Evolutionary conservation across 2,797 vertebrate species (phyloP).

Genomic region (Hybognathus amarus): DNA sequence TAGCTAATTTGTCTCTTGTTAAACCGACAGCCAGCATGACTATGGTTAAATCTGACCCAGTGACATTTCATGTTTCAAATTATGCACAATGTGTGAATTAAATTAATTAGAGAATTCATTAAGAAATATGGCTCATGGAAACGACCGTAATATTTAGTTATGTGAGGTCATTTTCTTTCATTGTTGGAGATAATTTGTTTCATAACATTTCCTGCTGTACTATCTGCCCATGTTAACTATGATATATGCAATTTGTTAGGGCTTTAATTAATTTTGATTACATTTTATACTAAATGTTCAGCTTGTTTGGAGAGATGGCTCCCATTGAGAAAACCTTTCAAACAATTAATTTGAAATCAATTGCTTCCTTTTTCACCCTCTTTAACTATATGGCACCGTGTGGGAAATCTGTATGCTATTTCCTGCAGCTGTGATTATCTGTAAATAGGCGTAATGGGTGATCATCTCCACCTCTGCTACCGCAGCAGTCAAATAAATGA

Average conservation of each 20-base stretch:
- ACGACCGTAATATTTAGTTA: slow-evolving; percentile 86
- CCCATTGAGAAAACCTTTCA: slow-evolving; percentile 88
- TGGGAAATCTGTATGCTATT: slow-evolving; percentile 68
- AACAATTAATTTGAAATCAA: slow-evolving; percentile 84
- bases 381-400: slow-evolving; percentile 70
- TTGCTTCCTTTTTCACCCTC: slow-evolving; percentile 71
- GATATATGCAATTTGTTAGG: slow-evolving; percentile 95
- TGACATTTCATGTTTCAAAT: slow-evolving; percentile 89
- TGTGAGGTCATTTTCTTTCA: slow-evolving; percentile 89
- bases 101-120: slow-evolving; percentile 97
- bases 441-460: slow-evolving; percentile 69
- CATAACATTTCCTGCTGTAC: slow-evolving; percentile 88
- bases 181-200: slow-evolving; percentile 94
- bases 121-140: slow-evolving; percentile 87
- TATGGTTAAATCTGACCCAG: slow-evolving; percentile 86
- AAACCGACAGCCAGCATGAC: slow-evolving; percentile 84
- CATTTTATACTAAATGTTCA: slow-evolving; percentile 81
- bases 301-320: slow-evolving; percentile 91
- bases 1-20: slow-evolving; percentile 86
- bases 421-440: slow-evolving; percentile 65
- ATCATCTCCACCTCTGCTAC: slow-evolving; percentile 68
- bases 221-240: slow-evolving; percentile 82
- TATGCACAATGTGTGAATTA: slow-evolving; percentile 91
- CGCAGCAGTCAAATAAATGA: slow-evolving; percentile 54
- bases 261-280: slow-evolving; percentile 97